phyloP scores from a whole-genome alignment of 2,797 vertebrate genomes.

The Nyctibius grandis region DNA sequence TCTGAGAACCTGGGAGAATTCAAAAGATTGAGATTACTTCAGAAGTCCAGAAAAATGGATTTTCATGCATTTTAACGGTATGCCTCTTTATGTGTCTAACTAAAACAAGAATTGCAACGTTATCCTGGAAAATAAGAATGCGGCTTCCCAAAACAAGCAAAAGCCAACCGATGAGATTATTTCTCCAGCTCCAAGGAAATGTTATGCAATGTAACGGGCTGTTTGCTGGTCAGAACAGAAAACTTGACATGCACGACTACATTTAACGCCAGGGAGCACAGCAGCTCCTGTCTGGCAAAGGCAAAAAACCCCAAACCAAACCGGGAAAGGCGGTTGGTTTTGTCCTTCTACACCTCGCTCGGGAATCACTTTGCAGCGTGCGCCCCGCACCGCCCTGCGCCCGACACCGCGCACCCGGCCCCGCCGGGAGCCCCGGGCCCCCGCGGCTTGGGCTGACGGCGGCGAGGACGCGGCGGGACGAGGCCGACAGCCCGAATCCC shows the following conservation, averaged over 20 bases:
- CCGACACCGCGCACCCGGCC: too few species aligned
- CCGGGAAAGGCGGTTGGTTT: not conserved
- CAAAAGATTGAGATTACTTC: not conserved
- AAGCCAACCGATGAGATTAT: not conserved
- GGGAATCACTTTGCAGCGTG: rapidly evolving
- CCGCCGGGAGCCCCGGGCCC: not conserved
- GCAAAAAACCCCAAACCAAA: not conserved
- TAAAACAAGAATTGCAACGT: not conserved
- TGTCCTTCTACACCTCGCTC: not conserved
- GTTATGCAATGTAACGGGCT: not conserved
- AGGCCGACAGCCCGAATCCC: too few species aligned
- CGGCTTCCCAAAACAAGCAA: not conserved
- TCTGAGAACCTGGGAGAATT: not conserved
- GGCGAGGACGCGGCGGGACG: too few species aligned
- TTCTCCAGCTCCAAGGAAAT: not conserved
- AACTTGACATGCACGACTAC: not conserved
- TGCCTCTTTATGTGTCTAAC: not conserved
- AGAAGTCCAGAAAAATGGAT: not conserved
- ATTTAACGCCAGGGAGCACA: not conserved
- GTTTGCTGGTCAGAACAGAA: not conserved
- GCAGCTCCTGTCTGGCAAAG: not conserved
- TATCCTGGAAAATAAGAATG: not conserved
- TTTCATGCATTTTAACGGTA: rapidly evolving
- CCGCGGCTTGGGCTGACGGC: not conserved
- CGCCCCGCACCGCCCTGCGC: not conserved